Conservation (phyloP, 2,113 vertebrate species). For the Toxostoma redivivum region DNA sequence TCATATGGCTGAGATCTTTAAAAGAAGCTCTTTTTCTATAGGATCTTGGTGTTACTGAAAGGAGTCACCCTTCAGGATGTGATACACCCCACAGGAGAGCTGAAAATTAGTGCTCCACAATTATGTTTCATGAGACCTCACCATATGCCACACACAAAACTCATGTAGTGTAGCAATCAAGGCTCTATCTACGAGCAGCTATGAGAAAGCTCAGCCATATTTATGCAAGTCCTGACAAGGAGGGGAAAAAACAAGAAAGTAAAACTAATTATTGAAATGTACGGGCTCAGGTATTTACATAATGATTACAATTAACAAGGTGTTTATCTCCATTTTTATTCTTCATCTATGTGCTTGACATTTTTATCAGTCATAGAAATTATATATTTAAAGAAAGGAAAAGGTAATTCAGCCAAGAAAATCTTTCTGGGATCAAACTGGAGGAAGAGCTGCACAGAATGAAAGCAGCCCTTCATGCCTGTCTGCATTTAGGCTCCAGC, state of each 20-base stretch:
- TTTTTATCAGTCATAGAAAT: background rate
- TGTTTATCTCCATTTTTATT: background rate
- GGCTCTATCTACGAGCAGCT: background rate
- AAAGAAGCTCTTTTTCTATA: background rate
- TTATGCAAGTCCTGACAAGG: background rate
- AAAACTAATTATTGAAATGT: background rate
- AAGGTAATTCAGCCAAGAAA: background rate
- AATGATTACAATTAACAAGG: background rate
- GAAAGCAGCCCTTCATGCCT: rapidly evolving
- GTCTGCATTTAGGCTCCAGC: background rate
- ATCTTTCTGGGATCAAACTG: background rate
- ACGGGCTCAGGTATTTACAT: background rate
- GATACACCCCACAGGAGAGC: background rate
- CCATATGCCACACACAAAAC: background rate
- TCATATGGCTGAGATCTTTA: background rate
- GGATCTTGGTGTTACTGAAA: background rate
- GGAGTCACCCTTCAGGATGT: background rate
- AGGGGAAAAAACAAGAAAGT: background rate
- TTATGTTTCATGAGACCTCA: background rate
- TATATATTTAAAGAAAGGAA: background rate
- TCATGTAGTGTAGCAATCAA: background rate
- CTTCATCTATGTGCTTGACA: background rate
- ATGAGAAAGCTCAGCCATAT: background rate
- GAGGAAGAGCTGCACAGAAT: background rate
- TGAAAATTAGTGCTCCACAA: background rate